Evolutionary conservation across 1,140 invertebrate species (phyloP).

Genomic region (Platyura marginata): DNA sequence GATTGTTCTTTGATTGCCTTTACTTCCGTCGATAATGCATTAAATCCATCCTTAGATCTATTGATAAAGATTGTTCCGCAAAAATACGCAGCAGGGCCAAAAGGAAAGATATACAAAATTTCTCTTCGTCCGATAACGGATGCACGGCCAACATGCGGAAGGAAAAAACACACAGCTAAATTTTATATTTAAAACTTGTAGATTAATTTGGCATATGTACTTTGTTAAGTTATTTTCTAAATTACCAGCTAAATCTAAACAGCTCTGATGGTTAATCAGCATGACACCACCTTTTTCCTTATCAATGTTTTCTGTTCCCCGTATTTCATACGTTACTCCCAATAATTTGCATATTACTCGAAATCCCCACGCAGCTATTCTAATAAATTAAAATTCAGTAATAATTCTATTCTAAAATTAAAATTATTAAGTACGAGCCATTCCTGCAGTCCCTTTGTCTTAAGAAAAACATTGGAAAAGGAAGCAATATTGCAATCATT

Average conservation of each 20-base stretch:
- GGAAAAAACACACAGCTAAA: no score
- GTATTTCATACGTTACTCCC: conserved; percentile 56
- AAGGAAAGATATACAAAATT: conserved; percentile 55
- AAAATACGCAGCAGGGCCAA: conserved; percentile 57
- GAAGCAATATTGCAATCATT: conserved; percentile 36
- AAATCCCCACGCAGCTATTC: conserved; percentile 45
- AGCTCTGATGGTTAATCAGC: conserved; percentile 73
- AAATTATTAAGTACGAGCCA: conserved; percentile 69
- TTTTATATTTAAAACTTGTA: conserved; percentile 1
- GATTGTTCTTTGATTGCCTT: conserved; percentile 36
- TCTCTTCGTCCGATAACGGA: conserved; percentile 59
- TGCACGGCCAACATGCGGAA: conserved; percentile 38
- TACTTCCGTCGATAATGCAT: conserved; percentile 47
- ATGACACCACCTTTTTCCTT: conserved; percentile 55
- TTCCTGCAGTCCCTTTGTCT: conserved; percentile 48
- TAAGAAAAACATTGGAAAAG: conserved; percentile 53
- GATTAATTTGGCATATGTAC: neutral
- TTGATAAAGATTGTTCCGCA: conserved; percentile 72
- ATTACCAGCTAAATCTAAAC: conserved; percentile 53
- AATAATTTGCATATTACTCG: conserved; percentile 39
- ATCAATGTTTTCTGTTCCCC: conserved; percentile 57
- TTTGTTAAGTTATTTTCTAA: no score
- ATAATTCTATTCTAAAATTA: neutral
- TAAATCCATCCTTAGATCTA: conserved; percentile 38
- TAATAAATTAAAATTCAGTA: conserved; percentile 17